phyloP scores from a whole-genome alignment of 53 echinoderm and acorn worm species.

The Echinometra lucunter region DNA sequence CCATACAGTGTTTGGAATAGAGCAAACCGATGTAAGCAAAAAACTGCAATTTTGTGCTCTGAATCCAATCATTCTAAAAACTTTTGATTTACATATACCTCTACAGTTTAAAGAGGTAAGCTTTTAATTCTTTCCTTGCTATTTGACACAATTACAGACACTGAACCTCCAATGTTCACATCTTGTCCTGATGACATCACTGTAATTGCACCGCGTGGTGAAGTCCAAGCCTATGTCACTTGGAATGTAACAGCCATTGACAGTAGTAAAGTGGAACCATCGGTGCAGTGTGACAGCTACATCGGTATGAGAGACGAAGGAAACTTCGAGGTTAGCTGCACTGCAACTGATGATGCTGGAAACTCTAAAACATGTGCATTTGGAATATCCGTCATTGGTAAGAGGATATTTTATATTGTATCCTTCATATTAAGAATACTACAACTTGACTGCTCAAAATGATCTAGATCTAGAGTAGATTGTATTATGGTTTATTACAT shows the following conservation, averaged over 20 bases:
- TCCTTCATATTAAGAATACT: too few relatives aligned
- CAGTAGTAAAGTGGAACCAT: conserved; percentile 64
- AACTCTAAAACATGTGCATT: conserved; percentile 69
- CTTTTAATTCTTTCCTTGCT: too few relatives aligned
- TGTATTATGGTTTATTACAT: neutral
- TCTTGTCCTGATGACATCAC: conserved; percentile 57
- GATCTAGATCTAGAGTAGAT: too few relatives aligned
- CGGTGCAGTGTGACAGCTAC: conserved; percentile 54
- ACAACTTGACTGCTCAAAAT: too few relatives aligned
- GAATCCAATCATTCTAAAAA: too few relatives aligned
- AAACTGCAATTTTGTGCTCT: too few relatives aligned
- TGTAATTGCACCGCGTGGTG: conserved; percentile 13
- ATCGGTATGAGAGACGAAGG: conserved; percentile 13
- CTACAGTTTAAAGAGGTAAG: too few relatives aligned
- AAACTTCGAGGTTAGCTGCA: conserved; percentile 61
- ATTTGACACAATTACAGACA: neutral
- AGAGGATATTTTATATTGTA: neutral
- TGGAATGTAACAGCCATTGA: conserved; percentile 74
- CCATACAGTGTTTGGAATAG: too few relatives aligned
- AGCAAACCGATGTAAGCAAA: too few relatives aligned
- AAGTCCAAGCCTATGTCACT: conserved; percentile 40
- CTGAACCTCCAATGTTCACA: conserved; percentile 46
- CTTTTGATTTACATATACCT: too few relatives aligned
- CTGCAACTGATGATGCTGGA: conserved; percentile 68
- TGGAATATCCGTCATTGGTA: conserved; percentile 70